Evolutionary conservation across 2,888 invertebrate species (phyloP), one percentile per base, ranked within the genome.

Genomic region (Trichopria drosophilae): DNA sequence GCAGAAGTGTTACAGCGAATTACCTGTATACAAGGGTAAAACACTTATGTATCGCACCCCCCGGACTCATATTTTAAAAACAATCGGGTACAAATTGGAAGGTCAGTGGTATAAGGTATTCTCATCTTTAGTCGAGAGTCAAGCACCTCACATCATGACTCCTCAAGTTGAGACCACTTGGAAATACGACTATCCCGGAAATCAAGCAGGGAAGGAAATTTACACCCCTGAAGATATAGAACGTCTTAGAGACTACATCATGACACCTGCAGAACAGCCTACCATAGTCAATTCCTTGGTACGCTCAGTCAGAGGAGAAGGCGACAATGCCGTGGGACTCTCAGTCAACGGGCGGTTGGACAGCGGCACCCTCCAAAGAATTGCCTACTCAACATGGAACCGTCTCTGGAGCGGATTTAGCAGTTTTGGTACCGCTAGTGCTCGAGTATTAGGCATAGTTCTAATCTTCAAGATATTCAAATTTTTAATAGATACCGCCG

Each of bases 1-100:
- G 2, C 40, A 51, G 13, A 42, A 39, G 23, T 61, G 58, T 26
- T 59, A 54, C 23, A 19, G 59, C 26, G 53, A 59, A 43, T 31
- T 62, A 43, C 60, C 62, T 5, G 53, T 63, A 13, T 19, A 7
- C 20, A 37, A 49, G 4, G 32, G 42, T 6, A 64, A 60, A 22
- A 15, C 46, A 15, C 49, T 56, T 1, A 44, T 34, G 6, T 64
- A 57, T 22, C 45, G 62, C 35, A 15, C 57, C 6, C 59, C 61
- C 0, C 34, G 57, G 4, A 57, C 56, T 0, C 51, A 55, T 6
- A 51, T 63, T 1, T 13, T 64, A 1, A 50, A 48, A 7, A 36
- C 34, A 2, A 20, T 37, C 3, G 58, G 50, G 0, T 64, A 54
- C 19, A 20, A 40, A 3, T 24, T 60, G 6, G 50, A 57, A 4